These are phyloP conservation scores for Epistrophe eligans DNA, from an alignment of 2,888 invertebrate species.

Conservation along the genomic window DNA sequence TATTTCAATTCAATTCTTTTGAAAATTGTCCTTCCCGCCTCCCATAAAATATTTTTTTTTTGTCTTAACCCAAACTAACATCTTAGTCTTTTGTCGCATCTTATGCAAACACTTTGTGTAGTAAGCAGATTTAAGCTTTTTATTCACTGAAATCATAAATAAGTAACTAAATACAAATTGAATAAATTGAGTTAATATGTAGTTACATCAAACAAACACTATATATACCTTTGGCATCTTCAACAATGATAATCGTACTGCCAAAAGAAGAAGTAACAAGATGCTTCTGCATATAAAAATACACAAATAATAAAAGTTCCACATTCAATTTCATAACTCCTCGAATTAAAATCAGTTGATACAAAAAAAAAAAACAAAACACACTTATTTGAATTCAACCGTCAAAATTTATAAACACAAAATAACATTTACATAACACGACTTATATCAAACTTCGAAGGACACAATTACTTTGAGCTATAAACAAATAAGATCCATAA, in stretches of 20 bases:
- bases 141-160: too few relatives aligned
- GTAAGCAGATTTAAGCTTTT: too few relatives aligned
- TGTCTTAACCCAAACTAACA: too few relatives aligned
- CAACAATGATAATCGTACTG: conserved; percentile 84
- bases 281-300: conserved; percentile 50
- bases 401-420: background rate
- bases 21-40: too few relatives aligned
- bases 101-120: too few relatives aligned
- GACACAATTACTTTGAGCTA: conserved; percentile 21
- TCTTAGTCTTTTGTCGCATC: too few relatives aligned
- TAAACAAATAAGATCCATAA: background rate
- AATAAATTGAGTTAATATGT: too few relatives aligned
- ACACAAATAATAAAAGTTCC: conserved; percentile 52
- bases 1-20: too few relatives aligned
- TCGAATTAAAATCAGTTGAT: background rate
- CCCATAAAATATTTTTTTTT: too few relatives aligned
- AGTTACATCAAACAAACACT: too few relatives aligned
- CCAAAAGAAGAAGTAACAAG: conserved; percentile 71
- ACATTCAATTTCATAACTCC: conserved; percentile 51
- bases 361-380: background rate
- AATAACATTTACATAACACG: conserved; percentile 28
- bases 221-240: conserved; percentile 83
- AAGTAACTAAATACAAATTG: too few relatives aligned
- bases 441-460: conserved; percentile 10
- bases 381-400: conserved; percentile 5